Conservation (phyloP, 64 coral and sea anemone species). For the Dendrophyllia cribrosa region DNA sequence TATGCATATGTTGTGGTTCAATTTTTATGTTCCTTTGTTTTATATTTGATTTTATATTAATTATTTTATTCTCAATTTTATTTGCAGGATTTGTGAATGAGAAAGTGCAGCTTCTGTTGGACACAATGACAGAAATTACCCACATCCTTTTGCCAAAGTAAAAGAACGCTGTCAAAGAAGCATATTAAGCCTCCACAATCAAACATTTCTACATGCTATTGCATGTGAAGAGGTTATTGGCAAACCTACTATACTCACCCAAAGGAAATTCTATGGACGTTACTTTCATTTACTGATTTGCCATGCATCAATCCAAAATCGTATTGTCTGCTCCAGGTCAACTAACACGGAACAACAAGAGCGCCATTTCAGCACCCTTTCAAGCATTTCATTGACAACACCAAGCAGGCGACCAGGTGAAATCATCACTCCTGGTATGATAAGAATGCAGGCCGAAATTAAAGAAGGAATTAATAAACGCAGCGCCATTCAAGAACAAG, state of each 20-base stretch:
- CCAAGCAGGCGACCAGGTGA: slow-evolving; percentile 37
- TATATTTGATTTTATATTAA: too few relatives aligned
- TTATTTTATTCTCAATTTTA: background rate
- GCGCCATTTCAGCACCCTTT: slow-evolving; percentile 21
- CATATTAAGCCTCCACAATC: slow-evolving; percentile 52
- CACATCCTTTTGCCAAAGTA: slow-evolving; percentile 1
- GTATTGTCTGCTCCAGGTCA: slow-evolving; percentile 20
- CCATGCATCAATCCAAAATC: slow-evolving; percentile 40
- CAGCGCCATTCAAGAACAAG: slow-evolving; percentile 38
- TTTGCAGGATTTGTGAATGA: slow-evolving; percentile 36
- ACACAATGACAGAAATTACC: slow-evolving; percentile 62
- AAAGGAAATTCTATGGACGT: slow-evolving; percentile 49
- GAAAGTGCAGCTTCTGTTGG: slow-evolving; percentile 30
- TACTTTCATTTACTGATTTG: slow-evolving; percentile 54
- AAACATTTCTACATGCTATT: slow-evolving; percentile 61
- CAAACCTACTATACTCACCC: slow-evolving; percentile 18
- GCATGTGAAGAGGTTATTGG: slow-evolving; percentile 39
- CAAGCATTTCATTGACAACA: slow-evolving; percentile 2
- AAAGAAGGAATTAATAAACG: slow-evolving; percentile 18
- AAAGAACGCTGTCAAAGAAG: slow-evolving; percentile 33
- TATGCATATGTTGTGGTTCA: too few relatives aligned
- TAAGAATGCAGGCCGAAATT: slow-evolving; percentile 54
- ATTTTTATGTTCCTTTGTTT: too few relatives aligned
- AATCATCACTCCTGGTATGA: slow-evolving; percentile 37
- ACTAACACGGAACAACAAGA: slow-evolving; percentile 60